Percentiles rank a stretch among this genome's conserved stretches.
Evolutionary conservation across 2,113 vertebrate species (phyloP).

Genomic region (Esox niger): DNA sequence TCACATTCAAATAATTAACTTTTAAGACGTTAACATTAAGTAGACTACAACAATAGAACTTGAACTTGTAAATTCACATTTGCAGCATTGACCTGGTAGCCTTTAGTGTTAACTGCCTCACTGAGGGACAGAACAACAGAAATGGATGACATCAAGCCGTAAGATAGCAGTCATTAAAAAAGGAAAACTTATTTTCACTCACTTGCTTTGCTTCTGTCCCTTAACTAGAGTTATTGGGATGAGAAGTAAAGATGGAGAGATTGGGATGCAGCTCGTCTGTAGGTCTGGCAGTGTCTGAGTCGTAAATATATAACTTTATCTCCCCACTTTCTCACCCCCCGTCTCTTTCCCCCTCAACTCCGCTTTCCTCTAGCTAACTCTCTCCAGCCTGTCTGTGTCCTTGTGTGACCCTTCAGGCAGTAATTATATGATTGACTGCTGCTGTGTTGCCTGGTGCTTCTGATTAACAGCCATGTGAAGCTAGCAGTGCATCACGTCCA

Average conservation of each 20-base stretch:
- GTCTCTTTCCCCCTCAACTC: not conserved
- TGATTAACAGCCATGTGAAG: not conserved
- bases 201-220: slow-evolving; percentile 13
- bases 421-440: not conserved
- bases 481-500: not conserved
- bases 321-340: not conserved
- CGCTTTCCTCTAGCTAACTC: not conserved
- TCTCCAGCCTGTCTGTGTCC: not conserved
- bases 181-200: not conserved
- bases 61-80: too few relatives aligned
- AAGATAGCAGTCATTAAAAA: not conserved
- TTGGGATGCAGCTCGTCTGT: slow-evolving; percentile 54
- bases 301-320: slow-evolving; percentile 51
- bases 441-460: not conserved
- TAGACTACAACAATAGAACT: too few relatives aligned
- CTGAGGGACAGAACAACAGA: too few relatives aligned
- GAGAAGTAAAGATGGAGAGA: slow-evolving; percentile 46
- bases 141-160: too few relatives aligned
- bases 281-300: slow-evolving; percentile 40
- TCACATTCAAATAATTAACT: too few relatives aligned
- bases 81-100: too few relatives aligned
- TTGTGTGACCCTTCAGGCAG: slow-evolving; percentile 9
- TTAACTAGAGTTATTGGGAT: slow-evolving; percentile 34
- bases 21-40: too few relatives aligned
- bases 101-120: too few relatives aligned